Percentiles rank a stretch among this genome's conserved stretches.
Evolutionary conservation across 2,888 invertebrate species (phyloP).

Genomic region (Mimumesa dahlbomi): DNA sequence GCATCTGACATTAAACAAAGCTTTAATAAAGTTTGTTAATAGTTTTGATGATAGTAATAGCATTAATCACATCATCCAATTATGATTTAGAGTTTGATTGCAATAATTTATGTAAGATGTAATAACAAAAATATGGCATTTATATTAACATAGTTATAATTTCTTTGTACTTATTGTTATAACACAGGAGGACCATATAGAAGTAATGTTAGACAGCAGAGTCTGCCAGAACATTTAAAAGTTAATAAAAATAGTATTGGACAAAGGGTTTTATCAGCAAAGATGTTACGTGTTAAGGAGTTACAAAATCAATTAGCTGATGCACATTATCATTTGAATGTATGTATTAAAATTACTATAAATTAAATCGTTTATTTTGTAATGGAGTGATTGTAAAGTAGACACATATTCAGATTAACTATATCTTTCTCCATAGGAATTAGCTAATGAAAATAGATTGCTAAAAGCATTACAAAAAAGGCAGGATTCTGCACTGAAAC

Average conservation of each 20-base stretch:
- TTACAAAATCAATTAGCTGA: slow-evolving; percentile 90
- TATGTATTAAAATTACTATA: slow-evolving; percentile 76
- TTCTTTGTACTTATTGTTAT: slow-evolving; percentile 4
- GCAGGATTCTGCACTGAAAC: slow-evolving; percentile 89
- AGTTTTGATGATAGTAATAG: too few relatives aligned
- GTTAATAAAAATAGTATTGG: slow-evolving; percentile 65
- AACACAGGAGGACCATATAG: slow-evolving; percentile 73
- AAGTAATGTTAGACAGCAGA: slow-evolving; percentile 80
- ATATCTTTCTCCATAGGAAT: slow-evolving; percentile 81
- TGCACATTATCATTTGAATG: slow-evolving; percentile 89
- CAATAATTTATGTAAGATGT: too few relatives aligned
- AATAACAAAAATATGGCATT: too few relatives aligned
- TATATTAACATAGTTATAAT: slow-evolving; percentile 5
- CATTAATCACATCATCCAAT: too few relatives aligned
- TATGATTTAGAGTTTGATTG: too few relatives aligned
- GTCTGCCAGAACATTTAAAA: slow-evolving; percentile 58
- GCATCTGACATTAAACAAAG: not conserved
- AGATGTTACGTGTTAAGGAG: slow-evolving; percentile 87
- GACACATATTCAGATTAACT: slow-evolving; percentile 14
- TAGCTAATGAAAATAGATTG: slow-evolving; percentile 88
- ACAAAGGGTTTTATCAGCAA: slow-evolving; percentile 89
- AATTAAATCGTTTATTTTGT: not conserved
- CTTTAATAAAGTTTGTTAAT: not conserved
- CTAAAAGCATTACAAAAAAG: slow-evolving; percentile 89
- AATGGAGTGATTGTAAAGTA: too few relatives aligned